phyloP scores from a whole-genome alignment of 2,888 invertebrate genomes.

The Griposia aprilina region DNA sequence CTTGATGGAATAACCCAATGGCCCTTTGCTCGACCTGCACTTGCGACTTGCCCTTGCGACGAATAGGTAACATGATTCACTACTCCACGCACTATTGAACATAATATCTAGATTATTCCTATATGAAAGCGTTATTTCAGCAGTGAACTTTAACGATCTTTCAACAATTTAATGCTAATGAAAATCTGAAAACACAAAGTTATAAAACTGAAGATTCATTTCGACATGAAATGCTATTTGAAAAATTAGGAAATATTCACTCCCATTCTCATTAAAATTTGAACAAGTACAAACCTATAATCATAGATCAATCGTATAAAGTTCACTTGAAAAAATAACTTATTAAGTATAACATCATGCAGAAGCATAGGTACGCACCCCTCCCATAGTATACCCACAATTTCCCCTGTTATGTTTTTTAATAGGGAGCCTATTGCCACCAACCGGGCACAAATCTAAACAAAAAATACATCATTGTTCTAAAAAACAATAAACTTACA shows the following conservation, averaged over 20 bases:
- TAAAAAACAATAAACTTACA: conserved; percentile 31
- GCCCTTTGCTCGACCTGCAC: too few relatives aligned
- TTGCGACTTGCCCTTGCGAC: too few relatives aligned
- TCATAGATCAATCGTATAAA: neutral
- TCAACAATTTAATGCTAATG: conserved; percentile 35
- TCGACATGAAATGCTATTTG: neutral
- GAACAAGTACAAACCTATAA: neutral
- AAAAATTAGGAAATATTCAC: neutral
- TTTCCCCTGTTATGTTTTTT: too few relatives aligned
- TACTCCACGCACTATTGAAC: neutral
- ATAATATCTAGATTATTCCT: conserved; percentile 4
- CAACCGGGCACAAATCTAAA: neutral
- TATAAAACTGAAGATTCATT: conserved; percentile 37
- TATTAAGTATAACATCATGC: neutral
- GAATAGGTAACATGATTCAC: too few relatives aligned
- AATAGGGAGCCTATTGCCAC: neutral
- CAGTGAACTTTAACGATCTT: conserved; percentile 30
- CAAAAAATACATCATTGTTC: neutral
- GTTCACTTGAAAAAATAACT: neutral
- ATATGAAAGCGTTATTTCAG: conserved; percentile 6
- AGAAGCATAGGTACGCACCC: too few relatives aligned
- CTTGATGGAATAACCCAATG: too few relatives aligned
- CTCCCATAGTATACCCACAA: too few relatives aligned
- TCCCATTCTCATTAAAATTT: neutral
- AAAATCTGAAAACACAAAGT: conserved; percentile 28